Base-by-base conservation (phyloP, 2,888 invertebrate genomes). In the Notodonta dromedarius region DNA sequence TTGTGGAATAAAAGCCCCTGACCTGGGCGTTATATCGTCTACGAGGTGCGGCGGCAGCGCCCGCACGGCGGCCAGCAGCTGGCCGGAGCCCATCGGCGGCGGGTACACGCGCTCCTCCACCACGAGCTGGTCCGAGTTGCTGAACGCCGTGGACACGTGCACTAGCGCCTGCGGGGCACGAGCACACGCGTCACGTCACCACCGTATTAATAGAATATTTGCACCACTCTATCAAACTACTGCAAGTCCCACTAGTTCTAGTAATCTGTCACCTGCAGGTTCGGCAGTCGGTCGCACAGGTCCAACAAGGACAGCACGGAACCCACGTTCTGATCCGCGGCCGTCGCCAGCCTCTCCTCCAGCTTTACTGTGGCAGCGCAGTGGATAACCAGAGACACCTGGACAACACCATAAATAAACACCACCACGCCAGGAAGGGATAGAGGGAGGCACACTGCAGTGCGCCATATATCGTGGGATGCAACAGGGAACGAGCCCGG, bases 101-200 rank as follows among this genome's bases (percentile, higher is more conserved):
- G 95, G 94, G 84, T 97, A 97, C 12, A 97, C 90, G 63, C 94
- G 92, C 85, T 98, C 98, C 57, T 96, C 96, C 0, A 98, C 95
- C 11, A 94, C 91, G 2, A 91, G 83, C 48, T 93, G 94, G 70
- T 97, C 96, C 32, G 96, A 95, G 86, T 98, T 97, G 61, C 96
- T 95, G 87, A 97, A 98, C 0, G 97, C 97, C 0, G 98, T 97
- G 0, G 98, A 98, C 2, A 98, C 96, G 85, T 98, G 97, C 2
- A 97, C 89, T 16, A 97, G 87, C 0, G 94, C 95, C 94, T 95
- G 84, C 5, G 16, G 40, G 0, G 4, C 14, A 55, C 14, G 9
- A 42, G 42, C 4, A 35, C 35, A 35, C 48, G 0, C 5, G 6
- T 7, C 3, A 5, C n/a, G 5, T 48, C 42, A 42, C 42, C 42